Evolutionary conservation across 2,113 vertebrate genomes (phyloP), one percentile per base, ranked within the genome.

Genomic region (Mesocricetus auratus): DNA sequence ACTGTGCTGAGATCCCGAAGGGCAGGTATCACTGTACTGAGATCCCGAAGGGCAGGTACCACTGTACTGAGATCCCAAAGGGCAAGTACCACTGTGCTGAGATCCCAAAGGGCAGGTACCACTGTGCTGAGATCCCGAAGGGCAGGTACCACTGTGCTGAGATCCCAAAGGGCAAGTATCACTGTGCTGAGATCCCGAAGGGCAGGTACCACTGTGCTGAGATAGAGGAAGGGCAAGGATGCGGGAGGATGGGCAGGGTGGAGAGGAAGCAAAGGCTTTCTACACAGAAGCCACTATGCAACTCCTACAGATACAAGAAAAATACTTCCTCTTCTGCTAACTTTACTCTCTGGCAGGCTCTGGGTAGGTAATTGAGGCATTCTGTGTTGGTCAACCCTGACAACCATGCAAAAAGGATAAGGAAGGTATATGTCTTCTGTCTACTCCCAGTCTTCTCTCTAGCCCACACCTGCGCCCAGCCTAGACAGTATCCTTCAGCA

Each of bases 401-500:
- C 2, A 45, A 89, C 33, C 81, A n/a, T 81, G 64, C 60, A 17
- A 1, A 88, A 64, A 92, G 78, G 45, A 66, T 16, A 36, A 39
- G 93, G 62, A 86, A 96, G 85, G 69, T 16, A 9, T 73, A n/a
- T 73, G n/a, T 64, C 71, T 90, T 91, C 56, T 92, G 45, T 2
- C 45, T 29, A 53, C 69, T 33, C 22, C 22, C 86, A 86, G 39
- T 64, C 39, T 45, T 68, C 5, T 15, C 8, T 15, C 50, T 92
- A 16, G 56, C 45, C 81, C 66, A 31, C 3, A 45, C 24, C 6
- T 62, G 69, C 58, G n/a, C 75, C 21, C 62, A 58, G 16, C 22
- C 42, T 74, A 45, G 31, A 42, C 16, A 45, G 58, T 33, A 85
- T 95, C 89, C 87, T 73, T 33, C 9, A 86, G 29, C 22, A 45